Conservation (phyloP, 64 coral and sea anemone genomes). For the Cladopsammia gracilis region DNA sequence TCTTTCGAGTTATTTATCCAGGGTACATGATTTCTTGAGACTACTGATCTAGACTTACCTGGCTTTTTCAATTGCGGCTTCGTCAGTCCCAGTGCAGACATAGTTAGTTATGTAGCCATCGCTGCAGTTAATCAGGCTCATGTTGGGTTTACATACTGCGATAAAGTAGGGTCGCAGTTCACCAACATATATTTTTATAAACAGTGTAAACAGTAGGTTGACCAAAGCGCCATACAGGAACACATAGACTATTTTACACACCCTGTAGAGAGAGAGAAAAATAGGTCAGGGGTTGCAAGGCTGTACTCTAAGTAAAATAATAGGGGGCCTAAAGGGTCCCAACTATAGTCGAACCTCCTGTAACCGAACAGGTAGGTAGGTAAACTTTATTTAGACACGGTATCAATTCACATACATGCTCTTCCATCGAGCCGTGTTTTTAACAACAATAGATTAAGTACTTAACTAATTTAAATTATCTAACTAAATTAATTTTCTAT, state of each 20-base stretch:
- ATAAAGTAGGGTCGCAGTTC: conserved; percentile 60
- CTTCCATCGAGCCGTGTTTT: too few species aligned
- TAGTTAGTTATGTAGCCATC: conserved; percentile 55
- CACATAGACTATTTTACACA: conserved; percentile 24
- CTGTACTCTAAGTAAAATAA: too few species aligned
- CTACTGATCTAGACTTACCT: conserved; percentile 11
- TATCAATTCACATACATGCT: too few species aligned
- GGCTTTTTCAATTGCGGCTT: conserved; percentile 33
- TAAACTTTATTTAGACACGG: too few species aligned
- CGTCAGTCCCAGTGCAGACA: conserved; percentile 57
- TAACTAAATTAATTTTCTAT: too few species aligned
- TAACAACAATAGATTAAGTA: too few species aligned
- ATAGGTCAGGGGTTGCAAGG: neutral
- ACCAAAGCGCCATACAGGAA: conserved; percentile 20
- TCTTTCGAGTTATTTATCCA: too few species aligned
- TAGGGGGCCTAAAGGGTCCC: too few species aligned
- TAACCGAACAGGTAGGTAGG: too few species aligned
- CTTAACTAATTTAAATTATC: too few species aligned
- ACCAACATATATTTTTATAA: conserved; percentile 19
- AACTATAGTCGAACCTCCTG: too few species aligned
- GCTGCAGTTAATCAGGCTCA: conserved; percentile 60
- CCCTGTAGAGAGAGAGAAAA: neutral
- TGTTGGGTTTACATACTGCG: conserved; percentile 67
- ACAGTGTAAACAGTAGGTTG: conserved; percentile 15
- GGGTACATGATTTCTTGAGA: too few species aligned